Evolutionary conservation across 2,797 vertebrate species (phyloP).

Genomic region (Mionectes olivaceus): DNA sequence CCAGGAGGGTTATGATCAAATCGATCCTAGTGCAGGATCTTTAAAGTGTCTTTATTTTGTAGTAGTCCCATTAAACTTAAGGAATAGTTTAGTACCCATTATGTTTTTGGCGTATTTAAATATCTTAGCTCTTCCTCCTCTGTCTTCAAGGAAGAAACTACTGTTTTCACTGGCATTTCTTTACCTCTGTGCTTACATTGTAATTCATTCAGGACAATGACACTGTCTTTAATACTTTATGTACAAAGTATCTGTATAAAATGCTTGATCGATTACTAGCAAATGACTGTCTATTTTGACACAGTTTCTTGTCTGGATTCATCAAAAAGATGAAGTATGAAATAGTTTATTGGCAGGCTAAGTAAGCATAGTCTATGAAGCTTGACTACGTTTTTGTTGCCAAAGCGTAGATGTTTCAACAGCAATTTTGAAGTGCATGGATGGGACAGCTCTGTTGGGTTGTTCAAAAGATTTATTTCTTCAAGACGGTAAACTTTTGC

Average conservation of each 20-base stretch:
- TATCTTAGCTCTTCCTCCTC: background rate
- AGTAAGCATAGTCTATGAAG: background rate
- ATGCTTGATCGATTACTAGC: background rate
- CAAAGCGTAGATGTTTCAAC: background rate
- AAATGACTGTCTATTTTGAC: background rate
- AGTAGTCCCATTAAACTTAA: background rate
- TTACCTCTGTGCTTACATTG: background rate
- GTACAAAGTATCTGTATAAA: background rate
- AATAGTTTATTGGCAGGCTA: background rate
- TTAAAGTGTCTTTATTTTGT: background rate
- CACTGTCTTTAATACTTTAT: background rate
- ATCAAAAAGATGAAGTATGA: background rate
- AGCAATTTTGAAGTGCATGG: background rate
- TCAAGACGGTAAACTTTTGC: background rate
- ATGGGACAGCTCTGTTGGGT: background rate
- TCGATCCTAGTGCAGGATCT: background rate
- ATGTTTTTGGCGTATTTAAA: background rate
- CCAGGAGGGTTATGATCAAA: background rate
- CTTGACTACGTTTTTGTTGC: background rate
- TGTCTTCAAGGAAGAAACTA: background rate
- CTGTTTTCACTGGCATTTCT: background rate
- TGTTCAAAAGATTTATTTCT: background rate
- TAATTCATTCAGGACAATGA: background rate
- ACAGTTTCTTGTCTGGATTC: background rate
- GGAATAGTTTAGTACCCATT: background rate